Percentiles rank a stretch among this genome's conserved stretches.
Conservation (phyloP, 2,797 vertebrate species). For the Sebastiscus tertius region DNA sequence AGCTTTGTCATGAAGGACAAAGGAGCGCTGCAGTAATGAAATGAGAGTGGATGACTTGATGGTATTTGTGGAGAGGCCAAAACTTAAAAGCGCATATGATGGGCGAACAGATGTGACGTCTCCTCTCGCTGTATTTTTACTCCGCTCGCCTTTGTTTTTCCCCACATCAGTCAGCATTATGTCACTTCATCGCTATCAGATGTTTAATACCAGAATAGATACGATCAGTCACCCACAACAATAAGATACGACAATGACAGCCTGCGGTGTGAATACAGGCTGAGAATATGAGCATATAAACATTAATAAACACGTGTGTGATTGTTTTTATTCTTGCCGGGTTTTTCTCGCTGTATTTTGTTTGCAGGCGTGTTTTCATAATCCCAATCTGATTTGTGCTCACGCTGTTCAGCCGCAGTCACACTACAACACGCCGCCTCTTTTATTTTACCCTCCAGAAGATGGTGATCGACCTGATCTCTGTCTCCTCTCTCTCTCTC, state of each 20-base stretch:
- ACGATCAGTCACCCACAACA: background rate
- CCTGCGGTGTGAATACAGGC: background rate
- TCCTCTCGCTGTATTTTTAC: slow-evolving; percentile 34
- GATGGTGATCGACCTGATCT: slow-evolving; percentile 44
- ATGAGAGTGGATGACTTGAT: background rate
- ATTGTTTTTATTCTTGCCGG: background rate
- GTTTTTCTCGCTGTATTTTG: background rate
- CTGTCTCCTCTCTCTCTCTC: slow-evolving; percentile 43
- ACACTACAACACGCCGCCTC: background rate
- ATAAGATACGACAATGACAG: background rate
- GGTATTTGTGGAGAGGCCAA: slow-evolving; percentile 15
- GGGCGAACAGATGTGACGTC: background rate
- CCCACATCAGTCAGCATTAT: background rate
- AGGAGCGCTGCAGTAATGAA: background rate
- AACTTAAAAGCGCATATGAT: background rate
- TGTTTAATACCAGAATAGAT: slow-evolving; percentile 46
- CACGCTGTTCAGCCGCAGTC: background rate
- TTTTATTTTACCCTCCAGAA: slow-evolving; percentile 41
- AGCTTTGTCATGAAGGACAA: background rate
- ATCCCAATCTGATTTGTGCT: background rate
- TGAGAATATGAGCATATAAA: background rate
- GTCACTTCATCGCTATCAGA: background rate
- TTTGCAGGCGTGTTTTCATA: background rate
- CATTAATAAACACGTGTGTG: background rate
- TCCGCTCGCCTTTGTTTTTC: background rate